phyloP scores from a whole-genome alignment of 2,113 vertebrate species.

The Rhipidura dahli region DNA sequence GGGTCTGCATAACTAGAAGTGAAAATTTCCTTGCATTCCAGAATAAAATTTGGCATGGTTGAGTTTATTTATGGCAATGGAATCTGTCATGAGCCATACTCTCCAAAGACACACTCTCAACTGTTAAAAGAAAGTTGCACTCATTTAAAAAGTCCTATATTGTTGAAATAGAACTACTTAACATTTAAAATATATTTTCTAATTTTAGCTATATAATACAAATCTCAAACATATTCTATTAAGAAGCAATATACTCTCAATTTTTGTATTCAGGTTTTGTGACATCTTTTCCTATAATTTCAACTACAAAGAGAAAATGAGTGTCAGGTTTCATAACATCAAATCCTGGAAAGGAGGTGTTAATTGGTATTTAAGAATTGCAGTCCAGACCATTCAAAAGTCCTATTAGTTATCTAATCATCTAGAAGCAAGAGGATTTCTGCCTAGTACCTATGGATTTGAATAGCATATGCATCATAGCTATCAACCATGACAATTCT shows the following conservation, averaged over 20 bases:
- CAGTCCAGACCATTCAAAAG: background rate
- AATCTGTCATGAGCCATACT: background rate
- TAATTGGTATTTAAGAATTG: constrained; percentile 7
- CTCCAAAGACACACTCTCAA: background rate
- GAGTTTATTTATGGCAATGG: background rate
- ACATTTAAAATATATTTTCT: background rate
- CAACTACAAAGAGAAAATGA: constrained; percentile 17
- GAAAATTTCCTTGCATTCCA: background rate
- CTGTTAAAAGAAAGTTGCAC: background rate
- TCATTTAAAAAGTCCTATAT: background rate
- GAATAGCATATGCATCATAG: background rate
- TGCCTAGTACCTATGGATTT: background rate
- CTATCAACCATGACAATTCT: background rate
- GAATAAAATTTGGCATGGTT: background rate
- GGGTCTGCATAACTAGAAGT: background rate
- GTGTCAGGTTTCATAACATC: background rate
- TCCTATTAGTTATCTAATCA: background rate
- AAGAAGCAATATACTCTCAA: background rate
- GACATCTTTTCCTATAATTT: background rate
- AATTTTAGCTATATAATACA: background rate
- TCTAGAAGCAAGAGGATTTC: background rate
- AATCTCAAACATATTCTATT: background rate
- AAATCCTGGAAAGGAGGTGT: background rate
- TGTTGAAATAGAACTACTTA: background rate
- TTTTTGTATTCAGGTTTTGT: background rate